phyloP scores from a whole-genome alignment of 2,888 invertebrate genomes.

The Pocota personata region DNA sequence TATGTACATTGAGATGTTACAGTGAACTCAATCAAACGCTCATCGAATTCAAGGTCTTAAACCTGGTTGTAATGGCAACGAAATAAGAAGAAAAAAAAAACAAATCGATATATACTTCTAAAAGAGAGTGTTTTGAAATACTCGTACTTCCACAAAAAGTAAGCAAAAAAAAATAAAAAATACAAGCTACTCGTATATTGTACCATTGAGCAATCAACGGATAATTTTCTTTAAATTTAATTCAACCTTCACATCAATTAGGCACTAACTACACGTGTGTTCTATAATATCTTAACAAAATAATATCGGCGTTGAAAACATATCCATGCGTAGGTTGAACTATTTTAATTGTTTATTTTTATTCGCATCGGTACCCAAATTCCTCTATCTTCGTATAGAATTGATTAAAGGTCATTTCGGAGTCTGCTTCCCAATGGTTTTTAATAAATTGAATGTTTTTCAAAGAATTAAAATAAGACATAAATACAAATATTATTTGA shows the following conservation, averaged over 20 bases:
- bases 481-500: not conserved
- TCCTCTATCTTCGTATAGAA: not conserved
- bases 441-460: not conserved
- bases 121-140: too few relatives aligned
- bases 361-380: not conserved
- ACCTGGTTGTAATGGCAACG: too few relatives aligned
- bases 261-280: conserved; percentile 14
- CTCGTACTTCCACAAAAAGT: too few relatives aligned
- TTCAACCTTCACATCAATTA: conserved; percentile 38
- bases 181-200: not conserved
- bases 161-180: not conserved
- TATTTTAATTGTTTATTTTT: conserved; percentile 39
- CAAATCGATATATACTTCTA: too few relatives aligned
- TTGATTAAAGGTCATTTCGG: not conserved
- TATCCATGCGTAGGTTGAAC: conserved; percentile 18
- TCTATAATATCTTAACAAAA: not conserved
- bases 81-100: too few relatives aligned
- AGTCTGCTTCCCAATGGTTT: not conserved
- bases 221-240: not conserved
- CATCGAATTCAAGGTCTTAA: too few relatives aligned
- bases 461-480: not conserved
- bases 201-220: conserved; percentile 3
- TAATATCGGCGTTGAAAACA: not conserved
- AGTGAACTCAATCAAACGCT: too few relatives aligned
- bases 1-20: too few relatives aligned